phyloP scores from a whole-genome alignment of 2,113 vertebrate genomes.

The Genyomyrus donnyi region DNA sequence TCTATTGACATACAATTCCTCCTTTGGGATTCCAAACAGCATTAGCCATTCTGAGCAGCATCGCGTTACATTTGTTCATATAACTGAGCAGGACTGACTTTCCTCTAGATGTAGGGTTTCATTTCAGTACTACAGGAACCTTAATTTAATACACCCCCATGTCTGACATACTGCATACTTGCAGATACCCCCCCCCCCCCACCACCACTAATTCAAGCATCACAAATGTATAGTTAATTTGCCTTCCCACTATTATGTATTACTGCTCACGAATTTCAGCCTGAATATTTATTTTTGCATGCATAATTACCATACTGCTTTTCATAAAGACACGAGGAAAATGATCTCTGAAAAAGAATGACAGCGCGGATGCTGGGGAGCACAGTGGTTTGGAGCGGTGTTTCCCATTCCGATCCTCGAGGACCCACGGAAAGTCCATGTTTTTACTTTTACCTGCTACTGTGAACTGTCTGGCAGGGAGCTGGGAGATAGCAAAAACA shows the following conservation, averaged over 20 bases:
- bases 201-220: background rate
- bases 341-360: background rate
- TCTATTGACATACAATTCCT: conserved; percentile 39
- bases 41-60: conserved; percentile 26
- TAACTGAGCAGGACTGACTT: conserved; percentile 30
- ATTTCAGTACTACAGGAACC: conserved; percentile 24
- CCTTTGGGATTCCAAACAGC: conserved; percentile 28
- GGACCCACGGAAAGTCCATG: background rate
- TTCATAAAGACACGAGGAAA: background rate
- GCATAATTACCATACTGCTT: background rate
- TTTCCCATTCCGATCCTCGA: background rate
- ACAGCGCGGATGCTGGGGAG: background rate
- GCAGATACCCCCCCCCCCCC: background rate
- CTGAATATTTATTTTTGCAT: background rate
- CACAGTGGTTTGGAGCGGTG: background rate
- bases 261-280: background rate
- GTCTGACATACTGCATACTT: background rate
- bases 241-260: background rate
- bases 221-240: background rate
- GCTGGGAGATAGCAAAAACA: background rate
- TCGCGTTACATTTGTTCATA: conserved; percentile 29
- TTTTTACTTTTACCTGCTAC: background rate
- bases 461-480: background rate
- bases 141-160: background rate
- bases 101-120: conserved; percentile 25